Evolutionary conservation across 2,113 vertebrate genomes (phyloP).

Genomic region (Xiphorhynchus elegans): DNA sequence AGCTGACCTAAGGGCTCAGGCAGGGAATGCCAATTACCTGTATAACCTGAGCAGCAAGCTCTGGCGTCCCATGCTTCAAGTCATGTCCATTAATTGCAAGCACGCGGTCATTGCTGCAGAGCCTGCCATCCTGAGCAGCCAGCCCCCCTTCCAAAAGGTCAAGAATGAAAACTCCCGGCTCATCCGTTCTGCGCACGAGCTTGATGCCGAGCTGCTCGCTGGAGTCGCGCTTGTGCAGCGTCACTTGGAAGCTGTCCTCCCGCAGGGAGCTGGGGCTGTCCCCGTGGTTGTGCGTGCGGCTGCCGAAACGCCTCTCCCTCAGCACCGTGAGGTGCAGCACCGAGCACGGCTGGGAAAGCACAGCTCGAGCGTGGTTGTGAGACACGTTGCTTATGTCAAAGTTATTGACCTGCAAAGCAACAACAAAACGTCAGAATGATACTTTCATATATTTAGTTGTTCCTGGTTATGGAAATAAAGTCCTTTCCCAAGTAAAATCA

Average conservation of each 20-base stretch:
- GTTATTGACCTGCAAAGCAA: conserved; percentile 86
- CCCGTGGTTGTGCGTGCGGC: conserved; percentile 70
- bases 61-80: conserved; percentile 91
- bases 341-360: conserved; percentile 89
- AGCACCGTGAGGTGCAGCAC: conserved; percentile 91
- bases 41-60: conserved; percentile 96
- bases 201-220: conserved; percentile 97
- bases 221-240: conserved; percentile 89
- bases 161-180: conserved; percentile 93
- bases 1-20: background rate
- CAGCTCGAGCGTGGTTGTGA: conserved; percentile 90
- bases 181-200: conserved; percentile 92
- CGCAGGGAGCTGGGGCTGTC: conserved; percentile 68
- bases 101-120: conserved; percentile 91
- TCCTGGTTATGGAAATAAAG: background rate
- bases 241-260: conserved; percentile 90
- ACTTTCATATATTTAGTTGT: rapidly evolving
- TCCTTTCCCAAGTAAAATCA: background rate
- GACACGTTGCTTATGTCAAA: conserved; percentile 96
- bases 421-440: rapidly evolving
- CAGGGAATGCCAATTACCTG: conserved; percentile 78
- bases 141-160: conserved; percentile 94
- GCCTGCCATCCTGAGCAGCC: conserved; percentile 91
- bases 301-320: conserved; percentile 88
- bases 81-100: conserved; percentile 95